Conservation (phyloP, 2,113 vertebrate species). For the Athene cunicularia region DNA sequence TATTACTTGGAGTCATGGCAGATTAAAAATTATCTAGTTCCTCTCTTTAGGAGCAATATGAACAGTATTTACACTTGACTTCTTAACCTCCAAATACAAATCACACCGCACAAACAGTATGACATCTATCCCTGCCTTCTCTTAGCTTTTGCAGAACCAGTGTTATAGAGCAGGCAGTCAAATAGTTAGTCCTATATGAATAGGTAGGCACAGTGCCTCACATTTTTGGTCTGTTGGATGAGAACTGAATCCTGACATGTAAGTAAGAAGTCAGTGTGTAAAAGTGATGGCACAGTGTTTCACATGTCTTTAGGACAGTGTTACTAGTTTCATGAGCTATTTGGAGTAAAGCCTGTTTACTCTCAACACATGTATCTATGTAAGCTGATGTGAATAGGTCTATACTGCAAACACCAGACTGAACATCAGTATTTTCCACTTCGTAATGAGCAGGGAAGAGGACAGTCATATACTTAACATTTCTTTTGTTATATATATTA, state of each 20-base stretch:
- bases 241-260: neutral
- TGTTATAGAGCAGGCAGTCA: no score
- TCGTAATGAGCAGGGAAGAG: neutral
- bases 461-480: neutral
- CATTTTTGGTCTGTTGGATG: neutral
- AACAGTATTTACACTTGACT: neutral
- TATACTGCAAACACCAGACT: neutral
- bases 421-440: neutral
- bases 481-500: neutral
- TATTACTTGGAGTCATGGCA: neutral
- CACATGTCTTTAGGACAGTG: neutral
- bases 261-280: neutral
- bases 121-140: neutral
- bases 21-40: neutral
- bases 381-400: neutral
- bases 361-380: neutral
- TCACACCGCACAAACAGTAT: accelerated
- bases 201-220: no score
- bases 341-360: neutral
- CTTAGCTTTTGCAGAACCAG: neutral
- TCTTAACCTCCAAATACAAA: neutral
- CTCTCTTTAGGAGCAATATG: neutral
- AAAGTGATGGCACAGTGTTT: neutral
- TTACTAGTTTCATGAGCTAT: neutral
- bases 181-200: neutral